Evolutionary conservation across 2,113 vertebrate genomes (phyloP), one percentile per base, ranked within the genome.

Genomic region (Alethe castanea): DNA sequence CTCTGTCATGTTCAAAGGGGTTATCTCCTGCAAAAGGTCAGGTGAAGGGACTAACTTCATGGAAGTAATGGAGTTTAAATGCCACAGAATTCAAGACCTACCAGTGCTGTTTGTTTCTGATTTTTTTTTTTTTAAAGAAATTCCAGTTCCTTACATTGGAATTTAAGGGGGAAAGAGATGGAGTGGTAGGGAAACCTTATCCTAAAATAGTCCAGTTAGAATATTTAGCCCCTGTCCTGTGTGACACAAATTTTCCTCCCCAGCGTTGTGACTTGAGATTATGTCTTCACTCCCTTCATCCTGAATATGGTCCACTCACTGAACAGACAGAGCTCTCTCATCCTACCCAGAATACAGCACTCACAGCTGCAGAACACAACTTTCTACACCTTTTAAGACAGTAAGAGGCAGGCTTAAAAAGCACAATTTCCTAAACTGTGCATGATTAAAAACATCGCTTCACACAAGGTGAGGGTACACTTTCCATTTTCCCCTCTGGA

Each of bases 361-460:
- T 74, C 66, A 59, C 61, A 92, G 87, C 67, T 82, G 79, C 35
- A 93, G 89, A 95, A 64, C 20, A 50, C 71, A 71, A 42, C 19
- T 42, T 80, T 22, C 53, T 86, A 71, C 56, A 29, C 24, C 50
- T 81, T 70, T 73, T n/a, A 81, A 91, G 81, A 66, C 4, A 3
- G 53, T 50, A 80, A 94, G 88, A 92, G 78, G 50, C 59, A 93
- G 83, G 35, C 23, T 88, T 89, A 69, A 95, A 93, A 96, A 88
- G 86, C 88, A 94, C 87, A 29, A 9, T 93, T 91, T 81, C 42
- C 42, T 86, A 84, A 86, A 81, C 48, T 90, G 82, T 90, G 79
- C 70, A 76, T 42, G 70, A 92, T 88, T 96, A 88, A 95, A 96
- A 92, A 36, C 44, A 77, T 44, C 4, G 8, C n/a, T 93, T 86